phyloP scores from a whole-genome alignment of 1,140 invertebrate species.

The Hormaphis cornu region DNA sequence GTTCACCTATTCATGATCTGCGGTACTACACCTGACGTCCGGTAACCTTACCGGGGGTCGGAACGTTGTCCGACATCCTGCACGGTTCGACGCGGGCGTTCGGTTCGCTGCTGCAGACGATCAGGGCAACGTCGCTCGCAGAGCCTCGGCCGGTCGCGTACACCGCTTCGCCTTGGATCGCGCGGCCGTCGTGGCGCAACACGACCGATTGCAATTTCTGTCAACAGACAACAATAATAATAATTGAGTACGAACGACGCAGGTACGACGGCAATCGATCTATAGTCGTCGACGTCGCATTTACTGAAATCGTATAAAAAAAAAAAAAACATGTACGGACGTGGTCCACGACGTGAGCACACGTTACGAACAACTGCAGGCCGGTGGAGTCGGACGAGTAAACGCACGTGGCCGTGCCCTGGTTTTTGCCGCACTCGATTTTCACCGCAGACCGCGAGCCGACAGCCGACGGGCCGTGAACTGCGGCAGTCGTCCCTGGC shows the following conservation, averaged over 20 bases:
- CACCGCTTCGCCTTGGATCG: neutral
- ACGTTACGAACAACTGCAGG: neutral
- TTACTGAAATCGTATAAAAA: too few species aligned
- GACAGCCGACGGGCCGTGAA: too few species aligned
- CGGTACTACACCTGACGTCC: too few species aligned
- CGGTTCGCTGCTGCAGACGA: neutral
- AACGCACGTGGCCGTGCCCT: neutral
- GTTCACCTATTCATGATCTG: too few species aligned
- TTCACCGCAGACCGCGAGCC: neutral
- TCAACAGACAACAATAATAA: neutral
- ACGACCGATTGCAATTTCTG: neutral
- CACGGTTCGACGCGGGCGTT: neutral
- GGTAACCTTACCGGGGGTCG: neutral
- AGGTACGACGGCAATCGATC: too few species aligned
- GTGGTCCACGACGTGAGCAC: constrained; percentile 1
- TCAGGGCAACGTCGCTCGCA: neutral
- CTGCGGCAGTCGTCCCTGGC: too few species aligned
- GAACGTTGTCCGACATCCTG: neutral
- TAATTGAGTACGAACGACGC: too few species aligned
- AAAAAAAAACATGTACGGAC: neutral
- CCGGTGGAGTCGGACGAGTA: neutral
- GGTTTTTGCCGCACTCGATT: neutral
- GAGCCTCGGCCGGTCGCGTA: neutral
- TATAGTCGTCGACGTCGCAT: too few species aligned
- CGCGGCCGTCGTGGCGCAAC: neutral